These are phyloP conservation scores for Ceratina australensis DNA, from an alignment of 1,140 invertebrate genomes.

Conservation along the genomic window DNA sequence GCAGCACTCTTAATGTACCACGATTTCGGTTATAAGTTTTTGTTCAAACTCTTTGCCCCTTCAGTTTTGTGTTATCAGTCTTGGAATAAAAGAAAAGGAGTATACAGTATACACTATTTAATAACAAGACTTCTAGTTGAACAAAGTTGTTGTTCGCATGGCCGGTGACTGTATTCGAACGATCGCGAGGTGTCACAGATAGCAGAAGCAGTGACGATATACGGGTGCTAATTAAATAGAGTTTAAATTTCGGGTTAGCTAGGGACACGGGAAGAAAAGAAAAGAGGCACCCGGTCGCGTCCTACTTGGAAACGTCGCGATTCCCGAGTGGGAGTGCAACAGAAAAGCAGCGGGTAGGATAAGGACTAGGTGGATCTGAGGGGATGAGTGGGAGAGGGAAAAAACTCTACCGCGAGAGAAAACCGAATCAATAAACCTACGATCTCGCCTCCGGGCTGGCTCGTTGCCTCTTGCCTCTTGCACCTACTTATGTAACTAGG, in stretches of 20 bases:
- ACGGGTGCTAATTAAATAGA: slow-evolving; percentile 51
- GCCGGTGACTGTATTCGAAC: background rate
- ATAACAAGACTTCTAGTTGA: background rate
- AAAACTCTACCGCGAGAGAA: slow-evolving; percentile 71
- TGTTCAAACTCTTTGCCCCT: no score
- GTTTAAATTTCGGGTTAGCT: slow-evolving; percentile 49
- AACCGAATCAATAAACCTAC: slow-evolving; percentile 75
- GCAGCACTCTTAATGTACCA: no score
- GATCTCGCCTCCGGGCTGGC: slow-evolving; percentile 59
- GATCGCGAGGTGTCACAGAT: background rate
- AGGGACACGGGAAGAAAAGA: slow-evolving; percentile 40
- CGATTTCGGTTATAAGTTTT: no score
- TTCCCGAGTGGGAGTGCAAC: slow-evolving; percentile 59
- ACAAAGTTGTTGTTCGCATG: background rate
- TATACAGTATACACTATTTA: background rate
- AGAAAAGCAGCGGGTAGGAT: slow-evolving; percentile 67
- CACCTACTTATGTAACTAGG: slow-evolving; percentile 67
- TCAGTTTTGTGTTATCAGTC: no score
- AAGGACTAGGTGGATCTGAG: slow-evolving; percentile 58
- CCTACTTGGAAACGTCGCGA: slow-evolving; percentile 64
- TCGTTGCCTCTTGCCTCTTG: slow-evolving; percentile 51
- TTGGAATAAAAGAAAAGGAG: background rate
- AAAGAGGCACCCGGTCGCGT: slow-evolving; percentile 54
- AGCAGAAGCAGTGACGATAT: slow-evolving; percentile 9
- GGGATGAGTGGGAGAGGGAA: slow-evolving; percentile 45